phyloP scores from a whole-genome alignment of 2,797 vertebrate species.

The Myripristis jacobus region DNA sequence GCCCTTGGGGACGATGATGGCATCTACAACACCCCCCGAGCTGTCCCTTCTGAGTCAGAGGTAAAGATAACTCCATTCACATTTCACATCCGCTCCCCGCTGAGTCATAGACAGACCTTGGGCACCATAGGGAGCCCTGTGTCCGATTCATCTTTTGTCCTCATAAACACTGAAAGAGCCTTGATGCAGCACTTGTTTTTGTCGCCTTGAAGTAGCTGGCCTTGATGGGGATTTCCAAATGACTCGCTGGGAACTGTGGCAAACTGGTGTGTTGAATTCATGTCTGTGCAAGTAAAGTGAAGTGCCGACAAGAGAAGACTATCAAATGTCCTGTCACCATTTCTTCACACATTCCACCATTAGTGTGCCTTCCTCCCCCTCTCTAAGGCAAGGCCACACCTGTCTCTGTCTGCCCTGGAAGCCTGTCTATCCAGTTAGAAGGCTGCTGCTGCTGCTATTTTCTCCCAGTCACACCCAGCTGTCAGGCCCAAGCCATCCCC shows the following conservation, averaged over 20 bases:
- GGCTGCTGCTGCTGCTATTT: slow-evolving; percentile 78
- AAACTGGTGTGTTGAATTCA: slow-evolving; percentile 22
- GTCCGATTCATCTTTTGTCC: not conserved
- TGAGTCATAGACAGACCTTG: not conserved
- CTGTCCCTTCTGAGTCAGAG: slow-evolving; percentile 78
- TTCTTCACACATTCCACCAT: slow-evolving; percentile 67
- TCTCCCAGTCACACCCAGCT: slow-evolving; percentile 79
- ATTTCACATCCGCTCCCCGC: too few species aligned
- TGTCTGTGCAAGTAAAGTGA: slow-evolving; percentile 51
- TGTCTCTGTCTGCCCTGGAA: slow-evolving; percentile 77
- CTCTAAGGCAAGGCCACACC: slow-evolving; percentile 79
- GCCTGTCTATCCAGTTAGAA: slow-evolving; percentile 79
- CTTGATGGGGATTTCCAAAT: not conserved
- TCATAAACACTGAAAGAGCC: not conserved
- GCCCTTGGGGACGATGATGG: slow-evolving; percentile 70
- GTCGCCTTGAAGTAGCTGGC: not conserved
- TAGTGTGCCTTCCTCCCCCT: slow-evolving; percentile 46
- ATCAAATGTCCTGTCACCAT: slow-evolving; percentile 48
- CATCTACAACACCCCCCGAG: slow-evolving; percentile 86
- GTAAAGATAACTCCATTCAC: slow-evolving; percentile 56
- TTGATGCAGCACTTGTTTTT: not conserved
- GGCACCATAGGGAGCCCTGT: not conserved
- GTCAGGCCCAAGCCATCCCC: slow-evolving; percentile 66
- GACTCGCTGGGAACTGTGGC: slow-evolving; percentile 4
- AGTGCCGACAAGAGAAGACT: slow-evolving; percentile 35